Evolutionary conservation across 2,888 invertebrate genomes (phyloP), one percentile per base, ranked within the genome.

Genomic region (Pherbina coryleti): DNA sequence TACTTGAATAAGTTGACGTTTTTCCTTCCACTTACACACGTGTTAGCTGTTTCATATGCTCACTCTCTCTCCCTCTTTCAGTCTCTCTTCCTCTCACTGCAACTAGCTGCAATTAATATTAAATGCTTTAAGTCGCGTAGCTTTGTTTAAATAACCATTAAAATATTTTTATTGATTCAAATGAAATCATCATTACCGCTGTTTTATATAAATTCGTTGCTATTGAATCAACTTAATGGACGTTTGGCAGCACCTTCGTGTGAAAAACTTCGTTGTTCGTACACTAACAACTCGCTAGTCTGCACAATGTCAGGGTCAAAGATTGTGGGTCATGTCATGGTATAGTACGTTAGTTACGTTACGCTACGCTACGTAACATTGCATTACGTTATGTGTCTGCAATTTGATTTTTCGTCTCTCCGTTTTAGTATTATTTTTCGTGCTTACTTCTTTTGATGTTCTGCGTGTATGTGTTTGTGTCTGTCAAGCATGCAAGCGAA

Each of bases 221-320:
- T 11, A 44, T 44, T 44, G 44, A 60, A 17, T 28, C 14, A 60
- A 60, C 14, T 60, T 57, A 57, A 11, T 57, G 11, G 57, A 25
- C 25, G 22, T 4, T 22, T 57, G 4, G 25, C 22, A 60, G 60
- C 28, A 25, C 19, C 22, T 57, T 11, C 5, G 60, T 17, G 60
- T 28, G 60, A 28, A 60, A 60, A 60, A 60, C 44, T 44, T 44
- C 14, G 44, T 11, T 44, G 14, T 14, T 11, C 44, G 44, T 44
- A 11, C 44, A 3, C 1, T 7, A 44, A 17, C 17, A 8, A 14
- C 62, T 1, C 14, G 17, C 17, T 34, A 22, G 67, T 67, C 67
- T 67, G 44, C 44, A 60, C 71, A 71, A 71, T 73, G 60, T 73
- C 72, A 73, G 72, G 72, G 60, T 73, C 44, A 60, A 60, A 73